Percentiles rank a stretch among this genome's conserved stretches.
phyloP scores from a whole-genome alignment of 2,797 vertebrate species.

The Pogoniulus pusillus region DNA sequence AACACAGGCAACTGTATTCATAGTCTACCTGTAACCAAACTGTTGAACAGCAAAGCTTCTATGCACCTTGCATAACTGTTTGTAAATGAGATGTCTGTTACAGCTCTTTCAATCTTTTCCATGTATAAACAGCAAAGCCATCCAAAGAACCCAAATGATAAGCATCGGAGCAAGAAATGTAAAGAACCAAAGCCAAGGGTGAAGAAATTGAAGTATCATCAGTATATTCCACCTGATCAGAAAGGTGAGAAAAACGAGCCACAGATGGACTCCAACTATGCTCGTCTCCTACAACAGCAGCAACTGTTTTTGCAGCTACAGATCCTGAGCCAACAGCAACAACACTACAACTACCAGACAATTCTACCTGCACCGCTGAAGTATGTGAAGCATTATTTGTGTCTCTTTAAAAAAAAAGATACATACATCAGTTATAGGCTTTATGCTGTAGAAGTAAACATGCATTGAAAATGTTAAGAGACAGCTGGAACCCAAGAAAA shows the following conservation, averaged over 20 bases:
- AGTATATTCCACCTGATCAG: slow-evolving; percentile 98
- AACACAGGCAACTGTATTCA: not conserved
- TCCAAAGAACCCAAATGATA: slow-evolving; percentile 85
- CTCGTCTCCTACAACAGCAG: slow-evolving; percentile 91
- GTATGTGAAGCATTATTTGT: slow-evolving; percentile 76
- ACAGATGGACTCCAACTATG: slow-evolving; percentile 93
- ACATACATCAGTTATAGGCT: not conserved
- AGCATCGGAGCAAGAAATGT: slow-evolving; percentile 91
- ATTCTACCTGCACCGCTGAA: slow-evolving; percentile 87
- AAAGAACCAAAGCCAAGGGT: slow-evolving; percentile 93
- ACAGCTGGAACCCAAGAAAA: not conserved
- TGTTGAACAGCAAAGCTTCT: not conserved
- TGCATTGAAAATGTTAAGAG: not conserved
- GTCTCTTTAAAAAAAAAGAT: not conserved
- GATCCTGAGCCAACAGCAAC: slow-evolving; percentile 94
- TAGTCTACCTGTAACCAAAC: not conserved
- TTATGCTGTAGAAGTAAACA: not conserved
- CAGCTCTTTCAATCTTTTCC: slow-evolving; percentile 48
- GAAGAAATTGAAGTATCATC: slow-evolving; percentile 97
- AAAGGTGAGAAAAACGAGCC: slow-evolving; percentile 89
- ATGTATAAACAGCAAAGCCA: slow-evolving; percentile 86
- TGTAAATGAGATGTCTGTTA: not conserved
- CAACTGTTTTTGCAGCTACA: slow-evolving; percentile 98
- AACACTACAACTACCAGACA: slow-evolving; percentile 92
- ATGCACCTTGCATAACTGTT: not conserved